Base-by-base conservation (phyloP, 2,113 vertebrate species). In the Turdus rufiventris region DNA sequence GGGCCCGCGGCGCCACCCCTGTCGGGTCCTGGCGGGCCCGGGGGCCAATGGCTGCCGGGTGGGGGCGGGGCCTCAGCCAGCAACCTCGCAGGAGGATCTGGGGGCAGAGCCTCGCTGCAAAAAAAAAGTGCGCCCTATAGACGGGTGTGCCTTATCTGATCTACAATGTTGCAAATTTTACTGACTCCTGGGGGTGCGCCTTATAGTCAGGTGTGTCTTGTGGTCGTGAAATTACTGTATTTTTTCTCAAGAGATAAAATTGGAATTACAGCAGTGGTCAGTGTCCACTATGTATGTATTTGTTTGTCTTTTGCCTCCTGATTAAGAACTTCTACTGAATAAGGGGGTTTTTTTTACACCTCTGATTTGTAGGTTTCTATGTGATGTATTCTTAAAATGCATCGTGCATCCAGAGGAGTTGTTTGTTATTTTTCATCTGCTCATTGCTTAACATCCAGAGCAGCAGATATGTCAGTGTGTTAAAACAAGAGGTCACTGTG, bases 341-440 rank as follows among this genome's bases (percentile, higher is more conserved):
- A 71, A 84, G 1, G 29, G 0, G 0, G 2, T n/a, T 78, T 70
- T 63, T n/a, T 34, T 53, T 17, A n/a, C 26, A n/a, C 15, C 25
- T 91, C 54, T 88, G 48, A 38, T 63, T 47, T 85, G 18, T 5
- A 53, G 48, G 3, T 84, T 92, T 86, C 29, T 42, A 29, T 26
- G 53, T 58, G 23, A 62, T 74, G 51, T 25, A 12, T 78, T 93
- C 26, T 71, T 91, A 53, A 87, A 95, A 62, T 43, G 31, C 47
- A 68, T 53, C 40, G 63, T 70, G 26, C 13, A 31, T 60, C 36
- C 31, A 40, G 36, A 83, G 21, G 18, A 68, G 12, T 68, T 78
- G 31, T 45, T 67, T 47, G 5, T 23, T 93, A 19, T 43, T 86
- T 85, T 90, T 70, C 24, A 26, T 77, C 47, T 54, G 4, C 24